phyloP scores from a whole-genome alignment of 2,797 vertebrate species.

The Sciurus vulgaris region DNA sequence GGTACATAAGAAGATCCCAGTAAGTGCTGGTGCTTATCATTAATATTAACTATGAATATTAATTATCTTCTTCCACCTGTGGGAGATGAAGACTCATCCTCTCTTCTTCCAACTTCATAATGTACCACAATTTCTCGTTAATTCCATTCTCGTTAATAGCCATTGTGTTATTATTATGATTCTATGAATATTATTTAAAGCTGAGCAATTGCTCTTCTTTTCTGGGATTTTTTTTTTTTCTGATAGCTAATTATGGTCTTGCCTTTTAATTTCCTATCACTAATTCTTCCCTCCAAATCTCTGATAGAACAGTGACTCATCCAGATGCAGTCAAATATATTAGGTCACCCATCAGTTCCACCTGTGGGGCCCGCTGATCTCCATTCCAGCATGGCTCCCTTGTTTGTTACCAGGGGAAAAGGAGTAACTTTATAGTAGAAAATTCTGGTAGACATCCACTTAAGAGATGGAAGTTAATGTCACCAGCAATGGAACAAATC shows the following conservation, averaged over 20 bases:
- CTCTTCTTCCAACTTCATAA: too few relatives aligned
- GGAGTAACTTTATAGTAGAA: neutral
- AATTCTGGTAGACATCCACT: neutral
- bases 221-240: neutral
- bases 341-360: neutral
- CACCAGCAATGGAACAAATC: neutral
- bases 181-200: neutral
- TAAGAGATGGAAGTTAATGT: too few relatives aligned
- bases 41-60: too few relatives aligned
- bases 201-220: neutral
- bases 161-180: neutral
- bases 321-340: neutral
- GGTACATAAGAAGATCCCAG: too few relatives aligned
- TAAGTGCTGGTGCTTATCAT: too few relatives aligned
- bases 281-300: neutral
- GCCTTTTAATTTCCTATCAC: conserved; percentile 1
- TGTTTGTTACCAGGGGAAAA: neutral
- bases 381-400: neutral
- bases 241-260: neutral
- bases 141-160: neutral
- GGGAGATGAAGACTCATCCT: too few relatives aligned
- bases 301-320: neutral
- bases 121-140: neutral
- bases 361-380: neutral
- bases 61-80: too few relatives aligned